A percentile compares a stretch with the other conserved stretches of the same genome.
These are phyloP conservation scores for Sphaerophoria taeniata DNA, from an alignment of 2,888 invertebrate species.

Conservation along the genomic window DNA sequence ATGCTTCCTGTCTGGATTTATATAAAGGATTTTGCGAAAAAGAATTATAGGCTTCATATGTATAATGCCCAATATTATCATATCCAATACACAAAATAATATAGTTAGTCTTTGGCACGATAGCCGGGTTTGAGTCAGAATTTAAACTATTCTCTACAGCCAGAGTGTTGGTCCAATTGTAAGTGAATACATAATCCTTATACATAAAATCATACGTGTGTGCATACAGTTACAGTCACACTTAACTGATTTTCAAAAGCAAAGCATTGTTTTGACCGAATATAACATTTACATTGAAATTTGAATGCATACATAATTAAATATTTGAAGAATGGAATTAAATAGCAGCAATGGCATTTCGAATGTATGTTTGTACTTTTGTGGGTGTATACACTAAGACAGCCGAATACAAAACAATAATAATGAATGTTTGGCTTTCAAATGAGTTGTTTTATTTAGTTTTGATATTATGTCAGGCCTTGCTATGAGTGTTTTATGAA, in stretches of 20 bases:
- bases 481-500: neutral
- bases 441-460: neutral
- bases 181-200: slow-evolving; percentile 6
- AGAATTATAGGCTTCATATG: slow-evolving; percentile 16
- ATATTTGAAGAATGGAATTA: slow-evolving; percentile 51
- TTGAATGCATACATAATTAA: slow-evolving; percentile 38
- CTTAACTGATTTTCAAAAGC: slow-evolving; percentile 19
- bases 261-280: slow-evolving; percentile 41
- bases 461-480: neutral
- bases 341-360: slow-evolving; percentile 38
- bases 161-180: slow-evolving; percentile 17
- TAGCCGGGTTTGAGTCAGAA: neutral
- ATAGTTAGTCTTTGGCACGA: neutral
- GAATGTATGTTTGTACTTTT: neutral
- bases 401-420: neutral
- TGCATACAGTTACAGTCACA: slow-evolving; percentile 4
- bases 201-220: neutral
- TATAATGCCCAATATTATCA: slow-evolving; percentile 24
- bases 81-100: slow-evolving; percentile 4
- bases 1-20: neutral
- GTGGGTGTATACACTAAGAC: neutral
- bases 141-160: slow-evolving; percentile 31
- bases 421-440: neutral
- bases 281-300: slow-evolving; percentile 37
- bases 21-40: slow-evolving; percentile 26